Conservation (phyloP, 2,797 vertebrate species). For the Enteromius unitaeniatus region DNA sequence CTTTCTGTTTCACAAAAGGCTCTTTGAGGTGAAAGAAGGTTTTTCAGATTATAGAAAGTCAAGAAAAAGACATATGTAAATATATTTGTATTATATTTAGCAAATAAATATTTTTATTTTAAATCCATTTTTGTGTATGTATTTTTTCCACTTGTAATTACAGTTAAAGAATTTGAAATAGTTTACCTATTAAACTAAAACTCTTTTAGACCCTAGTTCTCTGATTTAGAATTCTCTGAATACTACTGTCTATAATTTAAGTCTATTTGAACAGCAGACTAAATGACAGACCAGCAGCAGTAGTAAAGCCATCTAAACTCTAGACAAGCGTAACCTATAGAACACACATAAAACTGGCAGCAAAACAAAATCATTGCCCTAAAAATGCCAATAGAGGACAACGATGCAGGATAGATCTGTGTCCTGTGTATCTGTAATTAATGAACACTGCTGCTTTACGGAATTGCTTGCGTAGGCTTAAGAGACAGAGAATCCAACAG, state of each 20-base stretch:
- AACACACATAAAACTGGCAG: constrained; percentile 73
- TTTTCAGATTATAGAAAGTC: too few relatives aligned
- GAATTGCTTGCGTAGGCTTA: constrained; percentile 25
- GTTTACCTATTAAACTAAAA: background rate
- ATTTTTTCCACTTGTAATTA: background rate
- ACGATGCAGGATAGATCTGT: constrained; percentile 67
- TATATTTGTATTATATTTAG: background rate
- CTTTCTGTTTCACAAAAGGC: too few relatives aligned
- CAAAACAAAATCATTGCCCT: constrained; percentile 78
- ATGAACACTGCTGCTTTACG: constrained; percentile 65
- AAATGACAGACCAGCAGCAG: background rate
- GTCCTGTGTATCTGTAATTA: constrained; percentile 71
- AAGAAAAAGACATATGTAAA: too few relatives aligned
- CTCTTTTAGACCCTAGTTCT: background rate
- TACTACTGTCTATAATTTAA: background rate
- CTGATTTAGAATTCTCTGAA: background rate
- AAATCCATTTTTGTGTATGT: background rate
- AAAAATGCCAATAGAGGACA: constrained; percentile 79
- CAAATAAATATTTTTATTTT: background rate
- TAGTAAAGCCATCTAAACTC: constrained; percentile 34
- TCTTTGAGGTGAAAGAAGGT: too few relatives aligned
- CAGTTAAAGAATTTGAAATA: background rate
- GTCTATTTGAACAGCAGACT: background rate
- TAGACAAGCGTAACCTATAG: constrained; percentile 58
- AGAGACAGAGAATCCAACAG: constrained; percentile 70